Base-by-base conservation (phyloP, 2,888 invertebrate species). In the Nowickia ferox region DNA sequence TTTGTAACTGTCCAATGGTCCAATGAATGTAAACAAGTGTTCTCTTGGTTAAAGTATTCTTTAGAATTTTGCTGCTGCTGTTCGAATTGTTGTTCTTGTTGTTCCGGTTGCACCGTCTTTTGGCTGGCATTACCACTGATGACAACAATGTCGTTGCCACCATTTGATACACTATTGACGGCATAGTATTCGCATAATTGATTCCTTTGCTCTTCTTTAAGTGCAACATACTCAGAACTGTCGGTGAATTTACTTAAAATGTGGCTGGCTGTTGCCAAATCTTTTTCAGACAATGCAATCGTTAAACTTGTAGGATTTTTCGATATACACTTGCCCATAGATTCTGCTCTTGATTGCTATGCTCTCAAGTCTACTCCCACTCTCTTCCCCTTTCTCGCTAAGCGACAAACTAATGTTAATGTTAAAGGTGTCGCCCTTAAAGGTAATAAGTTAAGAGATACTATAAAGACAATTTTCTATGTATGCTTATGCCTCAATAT, bases 301-400 rank as follows among this genome's bases (percentile, higher is more conserved):
- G 92, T 92, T 88, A 92, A 89, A 85, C 89, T 87, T 87, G 91
- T 89, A 72, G 92, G 89, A 89, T 93, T 92, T 87, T 93, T 92
- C 66, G 93, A 93, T 81, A 93, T 91, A 90, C 93, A 93, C 92
- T 93, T 93, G 90, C 93, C 93, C 93, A 93, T 93, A 90, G 91
- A 88, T 84, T 48, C 66, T 66, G 53, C 66, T 66, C 51, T 30
- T 81, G 82, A 61, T 79, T 78, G 59, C 83, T 44, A 51, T 79
- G 48, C 13, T 15, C 72, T 61, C 17, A 19, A 30, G 30, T 17
- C 10, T 15, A 38, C 6, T n/a, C 48, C 8, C 48, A 15, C 48
- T 48, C 15, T 15, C 48, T 48, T 13, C 10, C 19, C 10, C 9
- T 22, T 11, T 30, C 11, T 53, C 17, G 4, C 19, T 17, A 22